Evolutionary conservation across 1,140 invertebrate species (phyloP), one percentile per base, ranked within the genome.

Genomic region (Potamilus streckersoni): DNA sequence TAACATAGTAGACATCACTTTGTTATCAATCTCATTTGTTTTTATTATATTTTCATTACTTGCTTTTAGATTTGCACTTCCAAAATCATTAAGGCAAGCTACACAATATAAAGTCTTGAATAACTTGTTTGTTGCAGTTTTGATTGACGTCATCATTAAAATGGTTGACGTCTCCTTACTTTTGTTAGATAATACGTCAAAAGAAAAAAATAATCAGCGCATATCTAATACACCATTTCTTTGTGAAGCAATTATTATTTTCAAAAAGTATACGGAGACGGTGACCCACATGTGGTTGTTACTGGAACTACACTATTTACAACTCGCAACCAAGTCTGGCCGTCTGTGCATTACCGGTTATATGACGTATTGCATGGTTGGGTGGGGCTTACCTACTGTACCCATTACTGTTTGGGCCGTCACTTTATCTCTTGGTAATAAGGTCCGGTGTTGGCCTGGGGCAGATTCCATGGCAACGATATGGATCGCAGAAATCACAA

Each of bases 391-490:
- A 23, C 59, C 73, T 4, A 6, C 64, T 20, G 57, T 74, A 49
- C 73, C 73, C 6, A 63, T 38, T 31, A 20, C 60, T 11, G 62
- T 69, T 1, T 74, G 73, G 73, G 27, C 66, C 16, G 73, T 74
- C 23, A 69, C 66, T 15, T 38, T 67, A 55, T 62, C 55, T 38
- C 55, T 69, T 4, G 58, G 56, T 63, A 16, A 74, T 16, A 74
- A 58, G 27, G 38, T 55, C 17, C 23, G 31, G 27, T 74, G 73
- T 49, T 74, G 73, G 73, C 16, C 31, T 23, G 66, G 55, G 5
- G 68, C 68, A 31, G 12, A 74, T 19, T 55, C 55, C 17, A 20
- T 49, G 31, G 17, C 73, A 11, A 62, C 20, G n/a, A 63, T 74
- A 13, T 74, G 73, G 73, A 74, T 74, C 23, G 15, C 68, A 14